phyloP scores from a whole-genome alignment of 2,888 invertebrate species.

The Eupithecia subumbrata region DNA sequence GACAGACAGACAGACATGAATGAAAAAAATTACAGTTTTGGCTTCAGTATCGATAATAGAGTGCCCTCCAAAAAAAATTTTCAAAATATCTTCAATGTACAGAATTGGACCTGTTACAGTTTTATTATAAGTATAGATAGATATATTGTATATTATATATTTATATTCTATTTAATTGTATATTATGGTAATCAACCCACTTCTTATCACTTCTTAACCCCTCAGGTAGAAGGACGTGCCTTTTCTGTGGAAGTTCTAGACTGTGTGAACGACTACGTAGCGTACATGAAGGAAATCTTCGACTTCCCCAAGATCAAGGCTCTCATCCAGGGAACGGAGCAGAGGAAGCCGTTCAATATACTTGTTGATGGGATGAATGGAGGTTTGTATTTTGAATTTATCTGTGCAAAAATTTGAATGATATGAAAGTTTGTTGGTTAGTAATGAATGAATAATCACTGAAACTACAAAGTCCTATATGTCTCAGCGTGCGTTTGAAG shows the following conservation, averaged over 20 bases:
- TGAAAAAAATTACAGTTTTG: too few species aligned
- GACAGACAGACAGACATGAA: too few species aligned
- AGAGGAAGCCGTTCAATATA: constrained; percentile 90
- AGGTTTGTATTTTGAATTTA: constrained; percentile 79
- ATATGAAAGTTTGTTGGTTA: too few species aligned
- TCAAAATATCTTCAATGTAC: too few species aligned
- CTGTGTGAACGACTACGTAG: constrained; percentile 93
- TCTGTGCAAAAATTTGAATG: too few species aligned
- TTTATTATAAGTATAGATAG: too few species aligned
- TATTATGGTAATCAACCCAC: background rate
- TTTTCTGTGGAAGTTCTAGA: constrained; percentile 96
- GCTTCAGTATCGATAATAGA: too few species aligned
- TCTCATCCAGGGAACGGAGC: constrained; percentile 87
- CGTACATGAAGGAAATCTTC: constrained; percentile 97
- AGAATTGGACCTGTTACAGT: too few species aligned
- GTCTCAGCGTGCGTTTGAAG: background rate
- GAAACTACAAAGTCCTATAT: background rate
- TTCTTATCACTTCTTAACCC: background rate
- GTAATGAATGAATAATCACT: background rate
- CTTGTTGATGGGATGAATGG: constrained; percentile 98
- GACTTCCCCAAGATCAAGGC: constrained; percentile 92
- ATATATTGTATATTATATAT: too few species aligned
- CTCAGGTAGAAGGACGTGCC: constrained; percentile 86
- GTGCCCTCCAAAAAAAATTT: too few species aligned
- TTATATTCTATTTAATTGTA: too few species aligned